These are phyloP conservation scores for Sitobion miscanthi DNA, from an alignment of 1,140 invertebrate genomes.

Conservation along the genomic window DNA sequence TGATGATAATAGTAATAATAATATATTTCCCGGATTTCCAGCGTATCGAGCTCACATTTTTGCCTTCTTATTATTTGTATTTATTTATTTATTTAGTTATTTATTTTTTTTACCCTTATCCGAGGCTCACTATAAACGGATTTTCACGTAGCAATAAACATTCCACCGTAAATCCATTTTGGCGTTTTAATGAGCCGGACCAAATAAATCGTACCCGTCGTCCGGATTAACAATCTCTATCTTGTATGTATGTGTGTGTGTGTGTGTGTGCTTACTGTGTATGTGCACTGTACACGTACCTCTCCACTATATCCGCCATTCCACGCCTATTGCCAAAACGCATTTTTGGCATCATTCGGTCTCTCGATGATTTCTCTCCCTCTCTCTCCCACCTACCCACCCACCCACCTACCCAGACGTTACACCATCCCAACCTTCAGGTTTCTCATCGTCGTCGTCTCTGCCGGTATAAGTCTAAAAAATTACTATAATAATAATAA, in stretches of 20 bases:
- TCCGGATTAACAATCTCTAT: constrained; percentile 41
- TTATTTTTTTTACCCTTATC: neutral
- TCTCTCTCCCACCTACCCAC: neutral
- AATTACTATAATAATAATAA: neutral
- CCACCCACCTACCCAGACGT: neutral
- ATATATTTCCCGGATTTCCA: neutral
- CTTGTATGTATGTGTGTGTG: neutral
- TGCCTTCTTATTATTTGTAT: neutral
- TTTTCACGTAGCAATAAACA: constrained; percentile 56
- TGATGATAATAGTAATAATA: neutral
- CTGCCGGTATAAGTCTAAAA: neutral
- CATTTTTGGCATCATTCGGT: constrained; percentile 51
- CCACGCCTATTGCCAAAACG: constrained; percentile 46
- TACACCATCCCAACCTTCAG: neutral
- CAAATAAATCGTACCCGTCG: constrained; percentile 48
- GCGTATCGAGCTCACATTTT: neutral
- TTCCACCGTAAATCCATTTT: constrained; percentile 51
- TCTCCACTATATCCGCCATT: neutral
- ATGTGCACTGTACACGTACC: neutral
- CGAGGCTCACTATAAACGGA: constrained; percentile 35
- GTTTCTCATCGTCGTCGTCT: neutral
- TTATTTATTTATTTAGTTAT: neutral
- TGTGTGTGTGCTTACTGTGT: neutral
- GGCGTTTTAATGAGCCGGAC: constrained; percentile 56
- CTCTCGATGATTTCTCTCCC: neutral